Base-by-base conservation (phyloP, 2,113 vertebrate species). In the Pteronura brasiliensis region DNA sequence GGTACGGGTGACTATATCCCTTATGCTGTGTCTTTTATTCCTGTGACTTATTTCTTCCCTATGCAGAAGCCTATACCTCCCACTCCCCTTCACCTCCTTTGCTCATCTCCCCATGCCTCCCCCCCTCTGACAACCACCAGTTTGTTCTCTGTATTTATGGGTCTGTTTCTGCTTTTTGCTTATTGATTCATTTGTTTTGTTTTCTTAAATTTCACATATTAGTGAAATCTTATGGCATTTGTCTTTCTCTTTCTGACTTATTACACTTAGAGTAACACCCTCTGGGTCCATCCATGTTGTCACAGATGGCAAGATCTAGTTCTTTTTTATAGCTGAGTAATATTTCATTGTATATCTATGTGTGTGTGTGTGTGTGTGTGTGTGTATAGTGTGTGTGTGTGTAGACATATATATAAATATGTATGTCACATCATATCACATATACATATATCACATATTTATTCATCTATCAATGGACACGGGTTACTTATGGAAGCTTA, bases 341-440 rank as follows among this genome's bases (percentile, higher is more conserved):
- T 44, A 44, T 27, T 74, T 23, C 72, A 74, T 74, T 74, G 23
- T 74, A 15, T 42, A 6, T 74, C 27, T 74, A 15, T 42, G 1
- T 71, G 0, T 36, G 8, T 71, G 0, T 52, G 15, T 42, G 1
- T 71, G 0, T 36, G 8, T 71, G 0, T 52, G 15, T 52, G 1
- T 67, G 0, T 69, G 1, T 69, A n/a, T 69, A 21, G n/a, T n/a
- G 9, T 12, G 4, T 36, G 18, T 69, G 18, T 71, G 8, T 36
- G 2, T 36, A 36, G 52, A 55, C 17, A 55, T 4, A 39, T 71
- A 36, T 21, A 23, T 11, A 36, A 36, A 5, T 36, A 21, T 71
- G 10, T 36, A 23, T 71, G n/a, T n/a, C 65, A 9, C 7, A n/a
- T n/a, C 65, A n/a, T n/a, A 69, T n/a, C 65, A 67, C 65, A 67